These are phyloP conservation scores for Cetonia aurata DNA, from an alignment of 2,888 invertebrate genomes.

Conservation along the genomic window DNA sequence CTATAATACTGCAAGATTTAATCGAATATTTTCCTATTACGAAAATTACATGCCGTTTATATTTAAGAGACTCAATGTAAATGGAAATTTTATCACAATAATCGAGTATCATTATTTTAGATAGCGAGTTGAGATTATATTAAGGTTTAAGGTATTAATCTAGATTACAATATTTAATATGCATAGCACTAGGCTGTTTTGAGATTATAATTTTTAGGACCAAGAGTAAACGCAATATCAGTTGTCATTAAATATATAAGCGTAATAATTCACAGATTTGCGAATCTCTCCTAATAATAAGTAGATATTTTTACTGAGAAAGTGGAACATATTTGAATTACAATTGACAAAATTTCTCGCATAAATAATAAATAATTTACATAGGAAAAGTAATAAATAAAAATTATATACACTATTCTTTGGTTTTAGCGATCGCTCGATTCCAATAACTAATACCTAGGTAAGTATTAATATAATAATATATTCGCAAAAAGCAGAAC, in stretches of 20 bases:
- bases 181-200: slow-evolving; percentile 42
- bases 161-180: slow-evolving; percentile 39
- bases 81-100: slow-evolving; percentile 62
- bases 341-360: slow-evolving; percentile 2
- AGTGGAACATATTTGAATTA: slow-evolving; percentile 14
- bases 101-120: slow-evolving; percentile 60
- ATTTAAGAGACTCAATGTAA: slow-evolving; percentile 48
- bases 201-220: slow-evolving; percentile 27
- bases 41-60: slow-evolving; percentile 28
- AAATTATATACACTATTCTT: slow-evolving; percentile 46
- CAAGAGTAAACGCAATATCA: slow-evolving; percentile 9
- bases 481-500: slow-evolving; percentile 21
- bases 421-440: slow-evolving; percentile 41
- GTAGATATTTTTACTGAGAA: slow-evolving; percentile 4
- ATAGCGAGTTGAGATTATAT: slow-evolving; percentile 56
- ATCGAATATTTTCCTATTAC: slow-evolving; percentile 18
- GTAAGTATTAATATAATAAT: too few relatives aligned
- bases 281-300: slow-evolving; percentile 20
- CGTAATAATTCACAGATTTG: slow-evolving; percentile 11
- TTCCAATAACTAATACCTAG: too few relatives aligned
- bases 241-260: slow-evolving; percentile 12
- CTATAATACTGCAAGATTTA: slow-evolving; percentile 31
- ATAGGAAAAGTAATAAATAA: slow-evolving; percentile 46
- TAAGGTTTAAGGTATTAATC: slow-evolving; percentile 27
- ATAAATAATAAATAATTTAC: slow-evolving; percentile 46